Evolutionary conservation across 2,797 vertebrate species (phyloP).

Genomic region (Salmo trutta): DNA sequence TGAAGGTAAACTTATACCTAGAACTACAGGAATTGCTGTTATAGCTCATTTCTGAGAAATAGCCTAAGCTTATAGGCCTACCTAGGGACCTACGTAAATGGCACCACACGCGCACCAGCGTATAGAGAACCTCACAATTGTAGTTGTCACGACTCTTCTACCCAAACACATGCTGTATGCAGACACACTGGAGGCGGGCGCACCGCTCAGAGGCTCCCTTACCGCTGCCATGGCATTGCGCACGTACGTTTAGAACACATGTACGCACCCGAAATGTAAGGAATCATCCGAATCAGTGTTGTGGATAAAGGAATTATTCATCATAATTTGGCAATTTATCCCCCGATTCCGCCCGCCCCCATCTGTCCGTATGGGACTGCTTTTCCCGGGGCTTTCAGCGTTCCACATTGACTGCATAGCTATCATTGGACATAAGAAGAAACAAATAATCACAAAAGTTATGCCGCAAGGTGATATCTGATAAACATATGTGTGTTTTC

Average conservation of each 20-base stretch:
- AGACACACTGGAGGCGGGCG: not conserved
- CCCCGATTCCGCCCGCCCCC: not conserved
- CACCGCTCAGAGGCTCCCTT: too few species aligned
- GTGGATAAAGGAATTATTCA: not conserved
- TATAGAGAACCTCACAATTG: not conserved
- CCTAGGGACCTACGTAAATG: not conserved
- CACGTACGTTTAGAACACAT: not conserved
- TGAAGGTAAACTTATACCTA: too few species aligned
- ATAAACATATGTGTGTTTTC: not conserved
- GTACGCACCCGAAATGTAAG: not conserved
- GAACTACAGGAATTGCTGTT: too few species aligned
- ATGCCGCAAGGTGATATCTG: not conserved
- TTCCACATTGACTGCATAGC: not conserved
- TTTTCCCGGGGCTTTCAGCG: not conserved
- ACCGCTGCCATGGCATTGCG: not conserved
- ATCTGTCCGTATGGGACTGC: not conserved
- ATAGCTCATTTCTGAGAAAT: not conserved
- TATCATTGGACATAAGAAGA: not conserved
- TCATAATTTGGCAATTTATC: not conserved
- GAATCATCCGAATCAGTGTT: not conserved
- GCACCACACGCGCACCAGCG: not conserved
- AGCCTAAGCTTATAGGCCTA: not conserved
- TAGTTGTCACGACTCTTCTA: slow-evolving; percentile 11
- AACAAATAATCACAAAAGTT: not conserved
- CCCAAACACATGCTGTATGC: slow-evolving; percentile 6